Evolutionary conservation across 2,113 vertebrate genomes (phyloP).

Genomic region (Vombatus ursinus): DNA sequence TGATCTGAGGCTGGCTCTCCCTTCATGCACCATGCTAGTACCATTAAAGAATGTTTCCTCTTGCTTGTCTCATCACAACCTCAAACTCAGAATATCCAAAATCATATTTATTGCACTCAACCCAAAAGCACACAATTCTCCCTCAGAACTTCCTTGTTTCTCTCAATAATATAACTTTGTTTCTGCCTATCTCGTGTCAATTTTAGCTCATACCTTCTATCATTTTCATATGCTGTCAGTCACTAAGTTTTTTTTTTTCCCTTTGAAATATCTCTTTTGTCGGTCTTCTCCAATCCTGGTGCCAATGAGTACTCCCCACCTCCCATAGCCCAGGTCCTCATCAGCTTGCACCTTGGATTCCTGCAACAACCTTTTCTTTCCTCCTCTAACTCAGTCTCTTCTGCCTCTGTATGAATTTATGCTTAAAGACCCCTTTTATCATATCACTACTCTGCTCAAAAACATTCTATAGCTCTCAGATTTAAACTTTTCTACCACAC

Average conservation of each 20-base stretch:
- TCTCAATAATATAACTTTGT: neutral
- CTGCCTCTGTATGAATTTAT: neutral
- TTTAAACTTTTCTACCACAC: neutral
- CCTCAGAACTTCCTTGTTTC: neutral
- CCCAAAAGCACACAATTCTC: neutral
- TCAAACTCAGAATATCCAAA: neutral
- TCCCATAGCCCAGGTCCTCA: neutral
- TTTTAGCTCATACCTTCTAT: neutral
- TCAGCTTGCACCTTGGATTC: neutral
- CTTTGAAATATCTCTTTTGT: slow-evolving; percentile 12
- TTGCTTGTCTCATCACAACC: neutral
- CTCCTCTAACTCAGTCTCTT: neutral
- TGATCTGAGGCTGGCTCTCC: neutral
- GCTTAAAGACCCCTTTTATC: neutral
- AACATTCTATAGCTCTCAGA: neutral
- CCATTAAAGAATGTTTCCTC: neutral
- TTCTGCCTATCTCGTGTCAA: neutral
- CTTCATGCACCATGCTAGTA: neutral
- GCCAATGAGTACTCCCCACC: neutral
- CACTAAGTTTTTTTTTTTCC: neutral
- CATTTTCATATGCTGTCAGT: neutral
- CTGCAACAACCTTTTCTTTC: neutral
- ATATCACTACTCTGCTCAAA: neutral
- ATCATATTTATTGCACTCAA: neutral
- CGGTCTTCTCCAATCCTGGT: neutral